These are phyloP conservation scores for Oedothorax gibbosus DNA, from an alignment of 1,140 invertebrate species.

Conservation along the genomic window DNA sequence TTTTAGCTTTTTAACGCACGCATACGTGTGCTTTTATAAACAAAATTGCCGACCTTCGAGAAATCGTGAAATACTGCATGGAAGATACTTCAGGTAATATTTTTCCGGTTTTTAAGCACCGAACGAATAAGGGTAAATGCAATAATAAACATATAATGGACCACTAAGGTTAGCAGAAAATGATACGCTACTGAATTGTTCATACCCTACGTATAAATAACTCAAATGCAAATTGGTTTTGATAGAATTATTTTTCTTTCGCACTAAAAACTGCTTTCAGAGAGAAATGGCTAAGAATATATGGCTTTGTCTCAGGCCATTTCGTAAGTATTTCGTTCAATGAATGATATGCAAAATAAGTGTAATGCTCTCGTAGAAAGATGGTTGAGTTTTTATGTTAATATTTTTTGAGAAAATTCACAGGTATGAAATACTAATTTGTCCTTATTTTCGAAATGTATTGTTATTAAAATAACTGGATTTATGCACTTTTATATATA, in stretches of 20 bases:
- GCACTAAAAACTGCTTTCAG: no score
- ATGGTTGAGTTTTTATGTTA: slow-evolving; percentile 22
- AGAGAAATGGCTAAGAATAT: slow-evolving; percentile 26
- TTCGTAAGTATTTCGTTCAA: no score
- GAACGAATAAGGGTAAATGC: no score
- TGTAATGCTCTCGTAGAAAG: slow-evolving; percentile 43
- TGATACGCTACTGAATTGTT: slow-evolving; percentile 41
- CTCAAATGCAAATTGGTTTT: slow-evolving; percentile 47
- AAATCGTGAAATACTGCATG: no score
- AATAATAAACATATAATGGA: no score
- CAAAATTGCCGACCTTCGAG: no score
- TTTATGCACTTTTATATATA: no score
- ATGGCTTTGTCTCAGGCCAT: slow-evolving; percentile 8
- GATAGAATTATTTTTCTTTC: slow-evolving; percentile 50
- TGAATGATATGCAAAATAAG: slow-evolving; percentile 32
- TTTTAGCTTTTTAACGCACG: no score
- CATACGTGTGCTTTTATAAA: no score
- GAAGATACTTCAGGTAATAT: no score
- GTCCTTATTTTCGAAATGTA: slow-evolving; percentile 7
- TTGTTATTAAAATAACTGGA: no score
- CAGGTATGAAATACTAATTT: not conserved
- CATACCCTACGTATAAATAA: slow-evolving; percentile 51
- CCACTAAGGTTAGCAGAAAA: slow-evolving; percentile 44
- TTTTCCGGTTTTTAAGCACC: no score
- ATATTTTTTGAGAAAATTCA: slow-evolving; percentile 23